Evolutionary conservation across 2,113 vertebrate genomes (phyloP), one percentile per base, ranked within the genome.

Genomic region (Passer domesticus): DNA sequence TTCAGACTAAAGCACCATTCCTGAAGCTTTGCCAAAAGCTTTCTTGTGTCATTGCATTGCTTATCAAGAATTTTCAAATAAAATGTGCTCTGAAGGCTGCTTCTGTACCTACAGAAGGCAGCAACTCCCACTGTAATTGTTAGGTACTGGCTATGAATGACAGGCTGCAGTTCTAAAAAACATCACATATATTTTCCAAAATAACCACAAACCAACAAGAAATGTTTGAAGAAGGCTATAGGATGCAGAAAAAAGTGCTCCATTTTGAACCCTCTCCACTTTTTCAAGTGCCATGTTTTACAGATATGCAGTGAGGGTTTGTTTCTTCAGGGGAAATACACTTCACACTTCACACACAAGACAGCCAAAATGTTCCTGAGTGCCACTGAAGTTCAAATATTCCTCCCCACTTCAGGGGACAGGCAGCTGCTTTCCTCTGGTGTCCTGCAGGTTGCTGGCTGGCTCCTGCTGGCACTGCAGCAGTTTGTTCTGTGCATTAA

Each of bases 21-120:
- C 87, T 85, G 68, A 90, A 77, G 43, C 33, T 84, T 60, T 91
- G 87, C 84, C 81, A 94, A 89, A 82, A 90, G 73, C 69, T 58
- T 87, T 92, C 63, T 87, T 39, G 53, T 94, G 67, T 76, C 87
- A 73, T 2, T 85, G 83, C 58, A 84, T 7, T 15, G 24, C 67
- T 4, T 39, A 87, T 87, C n/a, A 55, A 90, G 55, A 79, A 77
- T 77, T 94, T 76, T 91, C 58, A 95, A 77, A 80, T 76, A 46
- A 75, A 89, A 66, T 30, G 21, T 73, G 43, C 63, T 88, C 50
- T 66, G 63, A 92, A 66, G n/a, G 60, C 68, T 94, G 60, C 39
- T 92, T 88, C 77, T 75, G 24, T 64, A 81, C 62, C 82, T 89
- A 47, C 35, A 56, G 43, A 83, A 89, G 35, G 52, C 68, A 89